A percentile compares a stretch with the other conserved stretches of the same genome.
These are phyloP conservation scores for Blastomussa wellsi DNA, from an alignment of 92 coral and sea anemone genomes.

Conservation along the genomic window DNA sequence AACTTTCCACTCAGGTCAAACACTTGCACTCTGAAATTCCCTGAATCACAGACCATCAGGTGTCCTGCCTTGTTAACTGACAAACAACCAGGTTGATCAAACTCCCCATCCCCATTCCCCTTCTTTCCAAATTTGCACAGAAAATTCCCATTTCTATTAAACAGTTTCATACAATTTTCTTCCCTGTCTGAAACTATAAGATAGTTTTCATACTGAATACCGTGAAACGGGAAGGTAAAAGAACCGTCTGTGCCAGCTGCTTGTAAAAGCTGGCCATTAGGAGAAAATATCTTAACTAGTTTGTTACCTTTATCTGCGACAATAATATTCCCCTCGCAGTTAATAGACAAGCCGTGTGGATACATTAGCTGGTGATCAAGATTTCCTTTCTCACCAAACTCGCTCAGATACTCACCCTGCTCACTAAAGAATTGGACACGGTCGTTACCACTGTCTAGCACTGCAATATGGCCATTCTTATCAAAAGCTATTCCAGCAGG, in stretches of 20 bases:
- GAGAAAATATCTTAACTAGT: conserved; percentile 11
- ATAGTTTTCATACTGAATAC: conserved; percentile 2
- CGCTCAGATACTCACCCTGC: neutral
- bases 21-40: conserved; percentile 11
- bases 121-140: conserved; percentile 2
- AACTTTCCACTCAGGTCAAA: conserved; percentile 18
- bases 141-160: neutral
- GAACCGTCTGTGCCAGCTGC: neutral
- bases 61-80: conserved; percentile 28
- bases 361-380: conserved; percentile 7
- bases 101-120: conserved; percentile 19
- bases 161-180: neutral
- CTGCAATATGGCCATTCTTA: neutral
- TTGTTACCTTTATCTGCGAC: conserved; percentile 15
- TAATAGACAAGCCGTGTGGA: neutral
- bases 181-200: conserved; percentile 4
- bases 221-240: neutral
- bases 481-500: conserved; percentile 30
- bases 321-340: conserved; percentile 15
- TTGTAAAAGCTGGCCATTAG: neutral
- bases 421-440: conserved; percentile 1
- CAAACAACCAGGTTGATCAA: neutral
- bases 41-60: conserved; percentile 16
- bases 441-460: conserved; percentile 16
- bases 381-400: neutral